Evolutionary conservation across 2,888 invertebrate species (phyloP).

Genomic region (Caenorhabditis sp.): DNA sequence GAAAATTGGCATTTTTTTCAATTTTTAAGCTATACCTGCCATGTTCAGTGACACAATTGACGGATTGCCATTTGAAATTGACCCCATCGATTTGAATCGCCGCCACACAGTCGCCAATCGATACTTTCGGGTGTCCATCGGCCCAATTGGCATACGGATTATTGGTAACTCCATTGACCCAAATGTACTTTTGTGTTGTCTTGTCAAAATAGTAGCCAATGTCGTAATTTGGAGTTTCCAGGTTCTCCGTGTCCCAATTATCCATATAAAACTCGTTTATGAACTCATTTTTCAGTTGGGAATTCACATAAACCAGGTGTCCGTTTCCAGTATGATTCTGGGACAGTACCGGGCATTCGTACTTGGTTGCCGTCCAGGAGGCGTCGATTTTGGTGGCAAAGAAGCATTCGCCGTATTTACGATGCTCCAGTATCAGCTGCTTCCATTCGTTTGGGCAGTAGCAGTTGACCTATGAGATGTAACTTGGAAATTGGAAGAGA

Average conservation of each 20-base stretch:
- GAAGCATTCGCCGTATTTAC: constrained; percentile 60
- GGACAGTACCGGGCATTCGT: constrained; percentile 43
- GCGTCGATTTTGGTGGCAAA: constrained; percentile 56
- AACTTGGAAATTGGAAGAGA: not conserved
- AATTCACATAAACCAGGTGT: constrained; percentile 59
- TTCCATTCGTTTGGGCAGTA: constrained; percentile 62
- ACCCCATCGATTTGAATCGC: constrained; percentile 14
- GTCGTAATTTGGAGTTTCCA: constrained; percentile 54
- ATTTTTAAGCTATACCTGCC: not conserved
- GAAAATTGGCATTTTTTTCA: too few species aligned
- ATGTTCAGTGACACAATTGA: constrained; percentile 34
- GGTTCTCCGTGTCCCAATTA: constrained; percentile 37
- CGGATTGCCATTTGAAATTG: constrained; percentile 40
- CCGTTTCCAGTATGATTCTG: constrained; percentile 52
- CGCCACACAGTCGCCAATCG: constrained; percentile 50
- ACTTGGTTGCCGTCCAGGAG: constrained; percentile 55
- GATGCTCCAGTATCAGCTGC: constrained; percentile 47
- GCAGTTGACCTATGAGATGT: constrained; percentile 46
- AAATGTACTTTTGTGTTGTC: constrained; percentile 27
- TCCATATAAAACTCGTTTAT: constrained; percentile 43
- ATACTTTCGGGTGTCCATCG: constrained; percentile 26
- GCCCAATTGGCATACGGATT: constrained; percentile 62
- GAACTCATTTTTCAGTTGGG: constrained; percentile 44
- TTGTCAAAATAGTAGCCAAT: constrained; percentile 52
- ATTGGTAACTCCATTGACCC: constrained; percentile 62